phyloP scores from a whole-genome alignment of 1,140 invertebrate genomes.

The Xylocopa sonorina region DNA sequence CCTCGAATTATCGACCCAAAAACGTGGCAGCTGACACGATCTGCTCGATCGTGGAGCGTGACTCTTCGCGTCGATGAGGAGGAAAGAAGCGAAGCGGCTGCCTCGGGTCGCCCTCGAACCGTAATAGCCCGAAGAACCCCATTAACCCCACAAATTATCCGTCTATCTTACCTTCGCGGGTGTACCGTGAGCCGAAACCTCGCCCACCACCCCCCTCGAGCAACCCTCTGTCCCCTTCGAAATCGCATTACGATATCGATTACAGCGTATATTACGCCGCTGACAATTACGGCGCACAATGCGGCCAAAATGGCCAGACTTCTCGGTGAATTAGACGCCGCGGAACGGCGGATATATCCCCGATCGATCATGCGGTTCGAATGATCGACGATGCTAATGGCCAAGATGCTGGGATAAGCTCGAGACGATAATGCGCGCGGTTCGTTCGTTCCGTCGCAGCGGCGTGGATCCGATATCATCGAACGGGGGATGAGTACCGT shows the following conservation, averaged over 20 bases:
- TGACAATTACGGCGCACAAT: constrained; percentile 41
- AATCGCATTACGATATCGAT: constrained; percentile 40
- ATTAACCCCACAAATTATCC: constrained; percentile 30
- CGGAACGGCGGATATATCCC: constrained; percentile 2
- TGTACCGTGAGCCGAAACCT: neutral
- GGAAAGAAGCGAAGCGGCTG: too few species aligned
- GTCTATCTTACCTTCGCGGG: constrained; percentile 9
- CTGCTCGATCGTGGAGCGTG: too few species aligned
- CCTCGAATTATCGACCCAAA: too few species aligned
- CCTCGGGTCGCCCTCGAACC: too few species aligned
- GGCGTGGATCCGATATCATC: too few species aligned
- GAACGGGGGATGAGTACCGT: neutral
- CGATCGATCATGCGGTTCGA: constrained; percentile 28
- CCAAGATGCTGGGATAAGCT: constrained; percentile 15
- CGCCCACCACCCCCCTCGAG: neutral
- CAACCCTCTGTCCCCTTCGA: neutral
- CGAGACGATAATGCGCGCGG: neutral
- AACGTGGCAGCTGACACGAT: too few species aligned
- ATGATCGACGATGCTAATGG: constrained; percentile 34
- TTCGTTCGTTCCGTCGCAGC: neutral
- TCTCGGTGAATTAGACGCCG: constrained; percentile 24
- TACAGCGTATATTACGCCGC: constrained; percentile 33
- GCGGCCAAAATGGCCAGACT: constrained; percentile 20
- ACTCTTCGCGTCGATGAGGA: too few species aligned
- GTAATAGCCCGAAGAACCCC: constrained; percentile 4